phyloP scores from a whole-genome alignment of 1,140 invertebrate species.

The Drosophila nebulosa region DNA sequence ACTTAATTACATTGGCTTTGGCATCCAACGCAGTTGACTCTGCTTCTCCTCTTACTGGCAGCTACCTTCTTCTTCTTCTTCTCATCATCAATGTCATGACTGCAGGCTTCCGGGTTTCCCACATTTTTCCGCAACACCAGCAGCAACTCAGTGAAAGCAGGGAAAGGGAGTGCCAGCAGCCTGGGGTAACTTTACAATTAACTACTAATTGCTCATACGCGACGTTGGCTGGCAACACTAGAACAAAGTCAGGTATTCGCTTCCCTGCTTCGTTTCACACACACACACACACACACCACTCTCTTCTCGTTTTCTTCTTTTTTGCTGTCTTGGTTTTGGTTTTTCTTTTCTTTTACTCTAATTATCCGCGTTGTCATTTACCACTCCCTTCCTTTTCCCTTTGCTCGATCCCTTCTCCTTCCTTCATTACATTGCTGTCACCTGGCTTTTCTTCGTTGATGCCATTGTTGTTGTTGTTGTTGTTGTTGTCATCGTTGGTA shows the following conservation, averaged over 20 bases:
- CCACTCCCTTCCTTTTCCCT: not conserved
- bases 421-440: not conserved
- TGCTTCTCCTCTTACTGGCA: not conserved
- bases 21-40: slow-evolving; percentile 25
- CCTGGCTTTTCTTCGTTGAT: slow-evolving; percentile 11
- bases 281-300: too few species aligned
- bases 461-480: slow-evolving; percentile 29
- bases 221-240: slow-evolving; percentile 58
- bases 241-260: slow-evolving; percentile 59
- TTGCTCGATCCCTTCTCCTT: slow-evolving; percentile 33
- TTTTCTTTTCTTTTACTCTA: slow-evolving; percentile 32
- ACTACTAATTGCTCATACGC: slow-evolving; percentile 78
- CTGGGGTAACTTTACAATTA: slow-evolving; percentile 73
- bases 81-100: slow-evolving; percentile 65
- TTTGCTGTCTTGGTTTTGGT: slow-evolving; percentile 26
- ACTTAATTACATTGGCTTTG: slow-evolving; percentile 63
- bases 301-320: not conserved
- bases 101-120: slow-evolving; percentile 42
- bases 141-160: too few species aligned
- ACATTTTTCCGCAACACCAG: slow-evolving; percentile 12
- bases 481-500: slow-evolving; percentile 41
- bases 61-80: too few species aligned
- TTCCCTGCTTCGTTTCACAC: not conserved
- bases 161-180: not conserved
- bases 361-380: slow-evolving; percentile 67